These are phyloP conservation scores for Speoplatyrhinus poulsoni DNA, from an alignment of 2,113 vertebrate genomes.

Conservation along the genomic window DNA sequence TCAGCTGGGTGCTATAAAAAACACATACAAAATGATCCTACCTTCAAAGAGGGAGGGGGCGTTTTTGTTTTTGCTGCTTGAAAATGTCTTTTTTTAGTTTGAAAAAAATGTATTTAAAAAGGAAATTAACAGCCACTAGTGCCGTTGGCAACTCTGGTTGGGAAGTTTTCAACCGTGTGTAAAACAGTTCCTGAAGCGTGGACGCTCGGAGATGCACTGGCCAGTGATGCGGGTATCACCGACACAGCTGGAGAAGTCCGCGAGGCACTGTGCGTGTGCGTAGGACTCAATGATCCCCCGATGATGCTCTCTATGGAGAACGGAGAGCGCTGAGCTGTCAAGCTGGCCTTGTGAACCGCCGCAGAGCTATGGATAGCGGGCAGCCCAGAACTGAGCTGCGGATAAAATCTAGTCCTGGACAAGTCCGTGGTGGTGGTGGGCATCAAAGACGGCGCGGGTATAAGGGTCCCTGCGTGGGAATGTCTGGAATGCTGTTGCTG, in stretches of 20 bases:
- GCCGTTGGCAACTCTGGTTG: constrained; percentile 86
- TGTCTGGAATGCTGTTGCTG: constrained; percentile 67
- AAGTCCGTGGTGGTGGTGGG: constrained; percentile 80
- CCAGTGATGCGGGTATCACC: constrained; percentile 76
- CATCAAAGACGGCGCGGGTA: constrained; percentile 76
- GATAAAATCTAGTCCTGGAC: constrained; percentile 84
- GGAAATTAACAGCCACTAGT: constrained; percentile 78
- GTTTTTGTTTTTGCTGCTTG: constrained; percentile 53
- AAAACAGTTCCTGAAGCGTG: constrained; percentile 64
- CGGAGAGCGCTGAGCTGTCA: constrained; percentile 80
- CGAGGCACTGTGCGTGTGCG: constrained; percentile 65
- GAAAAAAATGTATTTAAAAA: constrained; percentile 40
- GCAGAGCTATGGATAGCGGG: constrained; percentile 72
- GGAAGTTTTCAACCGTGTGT: constrained; percentile 82
- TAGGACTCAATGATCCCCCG: constrained; percentile 78
- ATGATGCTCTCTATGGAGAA: constrained; percentile 95
- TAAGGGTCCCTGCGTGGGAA: constrained; percentile 72
- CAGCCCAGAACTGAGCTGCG: constrained; percentile 76
- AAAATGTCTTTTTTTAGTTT: constrained; percentile 21
- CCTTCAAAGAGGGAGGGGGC: constrained; percentile 75
- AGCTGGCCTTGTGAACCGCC: constrained; percentile 63
- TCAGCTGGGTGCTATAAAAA: constrained; percentile 72
- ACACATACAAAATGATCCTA: constrained; percentile 85
- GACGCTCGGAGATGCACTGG: constrained; percentile 66
- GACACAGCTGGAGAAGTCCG: constrained; percentile 82